A percentile compares a stretch with the other conserved stretches of the same genome.
Evolutionary conservation across 2,797 vertebrate genomes (phyloP).

Genomic region (Nasua narica): DNA sequence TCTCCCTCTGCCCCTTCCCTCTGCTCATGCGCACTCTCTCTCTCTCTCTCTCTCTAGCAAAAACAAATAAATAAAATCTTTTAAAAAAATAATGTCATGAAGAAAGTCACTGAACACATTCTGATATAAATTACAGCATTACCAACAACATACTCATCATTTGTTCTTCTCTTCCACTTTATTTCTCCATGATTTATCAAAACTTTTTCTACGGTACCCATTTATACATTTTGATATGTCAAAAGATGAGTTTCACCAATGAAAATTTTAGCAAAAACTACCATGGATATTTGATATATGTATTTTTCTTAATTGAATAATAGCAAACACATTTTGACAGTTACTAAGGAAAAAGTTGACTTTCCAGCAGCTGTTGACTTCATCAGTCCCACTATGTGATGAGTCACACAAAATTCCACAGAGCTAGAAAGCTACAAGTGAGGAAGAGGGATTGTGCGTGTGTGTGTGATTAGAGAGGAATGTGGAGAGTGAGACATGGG

Average conservation of each 20-base stretch:
- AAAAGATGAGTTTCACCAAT: slow-evolving; percentile 1
- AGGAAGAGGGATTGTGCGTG: not conserved
- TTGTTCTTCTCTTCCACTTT: not conserved
- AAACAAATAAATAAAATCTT: not conserved
- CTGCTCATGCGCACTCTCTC: too few relatives aligned
- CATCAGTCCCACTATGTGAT: slow-evolving; percentile 40
- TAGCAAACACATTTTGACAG: slow-evolving; percentile 66
- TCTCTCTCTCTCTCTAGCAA: too few relatives aligned
- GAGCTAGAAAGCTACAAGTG: slow-evolving; percentile 21
- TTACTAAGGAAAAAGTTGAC: slow-evolving; percentile 56
- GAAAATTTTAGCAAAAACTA: slow-evolving; percentile 24
- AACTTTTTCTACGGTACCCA: not conserved
- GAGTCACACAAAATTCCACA: slow-evolving; percentile 58
- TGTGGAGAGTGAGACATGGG: not conserved
- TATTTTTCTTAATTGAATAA: slow-evolving; percentile 57
- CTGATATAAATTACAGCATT: not conserved
- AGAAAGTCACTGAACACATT: not conserved
- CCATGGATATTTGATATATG: slow-evolving; percentile 27
- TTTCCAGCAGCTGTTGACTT: slow-evolving; percentile 70
- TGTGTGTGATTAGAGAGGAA: not conserved
- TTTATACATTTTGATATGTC: not conserved
- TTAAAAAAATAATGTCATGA: not conserved
- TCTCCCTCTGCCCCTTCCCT: not conserved
- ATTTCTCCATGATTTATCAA: not conserved
- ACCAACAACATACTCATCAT: not conserved